These are phyloP conservation scores for Cinclus cinclus DNA, from an alignment of 2,113 vertebrate species.

Conservation along the genomic window DNA sequence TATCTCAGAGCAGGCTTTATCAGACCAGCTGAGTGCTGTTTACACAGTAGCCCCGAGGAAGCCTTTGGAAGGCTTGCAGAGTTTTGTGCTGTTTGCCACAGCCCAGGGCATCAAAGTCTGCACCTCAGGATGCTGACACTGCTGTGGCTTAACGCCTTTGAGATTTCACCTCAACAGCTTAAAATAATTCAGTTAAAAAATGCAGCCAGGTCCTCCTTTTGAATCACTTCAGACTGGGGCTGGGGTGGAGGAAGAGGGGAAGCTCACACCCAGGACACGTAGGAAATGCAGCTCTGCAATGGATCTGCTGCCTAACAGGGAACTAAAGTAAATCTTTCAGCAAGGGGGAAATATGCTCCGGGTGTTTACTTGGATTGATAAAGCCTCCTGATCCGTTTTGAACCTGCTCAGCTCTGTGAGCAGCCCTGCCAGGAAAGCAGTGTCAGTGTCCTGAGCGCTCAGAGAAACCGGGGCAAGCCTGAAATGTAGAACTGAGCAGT, in stretches of 20 bases:
- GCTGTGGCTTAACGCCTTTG: not conserved
- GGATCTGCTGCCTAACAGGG: not conserved
- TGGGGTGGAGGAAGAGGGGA: not conserved
- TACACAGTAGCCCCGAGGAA: not conserved
- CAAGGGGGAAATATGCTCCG: not conserved
- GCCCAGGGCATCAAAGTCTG: not conserved
- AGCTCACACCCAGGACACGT: not conserved
- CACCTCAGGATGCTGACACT: not conserved
- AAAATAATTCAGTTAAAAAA: not conserved
- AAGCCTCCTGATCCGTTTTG: not conserved
- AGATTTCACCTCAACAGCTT: not conserved
- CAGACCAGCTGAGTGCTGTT: not conserved
- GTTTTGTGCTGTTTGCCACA: not conserved
- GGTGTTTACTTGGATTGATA: constrained; percentile 24
- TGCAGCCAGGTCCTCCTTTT: not conserved
- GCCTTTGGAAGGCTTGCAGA: not conserved
- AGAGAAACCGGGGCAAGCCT: not conserved
- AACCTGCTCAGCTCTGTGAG: not conserved
- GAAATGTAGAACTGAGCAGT: not conserved
- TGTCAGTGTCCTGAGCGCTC: not conserved
- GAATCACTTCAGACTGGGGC: not conserved
- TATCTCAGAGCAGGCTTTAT: not conserved
- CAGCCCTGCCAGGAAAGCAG: not conserved
- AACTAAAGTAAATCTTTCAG: constrained; percentile 23
- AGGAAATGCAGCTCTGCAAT: not conserved